Evolutionary conservation across 2,797 vertebrate species (phyloP).

Genomic region (Xenopus petersii): DNA sequence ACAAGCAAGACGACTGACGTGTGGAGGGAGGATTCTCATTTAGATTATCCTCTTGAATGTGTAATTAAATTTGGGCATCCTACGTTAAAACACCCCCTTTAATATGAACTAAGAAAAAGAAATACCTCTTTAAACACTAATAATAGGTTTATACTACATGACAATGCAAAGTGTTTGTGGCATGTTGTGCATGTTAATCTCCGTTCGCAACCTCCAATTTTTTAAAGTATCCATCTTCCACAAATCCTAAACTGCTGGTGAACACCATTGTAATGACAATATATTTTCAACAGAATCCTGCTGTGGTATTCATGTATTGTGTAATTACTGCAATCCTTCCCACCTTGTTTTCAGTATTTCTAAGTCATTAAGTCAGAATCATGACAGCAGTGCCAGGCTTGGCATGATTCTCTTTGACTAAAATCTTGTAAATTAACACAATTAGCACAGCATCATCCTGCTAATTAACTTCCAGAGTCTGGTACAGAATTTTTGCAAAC

Average conservation of each 20-base stretch:
- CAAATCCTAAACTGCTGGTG: constrained; percentile 66
- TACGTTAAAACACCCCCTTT: too few relatives aligned
- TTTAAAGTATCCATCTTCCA: background rate
- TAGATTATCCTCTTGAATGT: too few relatives aligned
- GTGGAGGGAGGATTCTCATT: too few relatives aligned
- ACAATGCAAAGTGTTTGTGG: too few relatives aligned
- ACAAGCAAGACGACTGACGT: too few relatives aligned
- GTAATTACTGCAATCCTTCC: constrained; percentile 79
- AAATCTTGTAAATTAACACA: constrained; percentile 99
- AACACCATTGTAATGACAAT: constrained; percentile 67
- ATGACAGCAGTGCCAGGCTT: constrained; percentile 87
- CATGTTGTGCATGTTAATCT: too few relatives aligned
- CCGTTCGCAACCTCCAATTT: too few relatives aligned
- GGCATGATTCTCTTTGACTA: constrained; percentile 92
- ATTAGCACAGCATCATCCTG: constrained; percentile 96
- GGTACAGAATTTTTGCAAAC: constrained; percentile 82
- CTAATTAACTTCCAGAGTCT: constrained; percentile 94
- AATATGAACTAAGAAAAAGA: too few relatives aligned
- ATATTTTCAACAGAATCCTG: constrained; percentile 76
- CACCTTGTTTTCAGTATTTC: constrained; percentile 82
- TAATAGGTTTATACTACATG: too few relatives aligned
- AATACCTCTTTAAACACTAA: too few relatives aligned
- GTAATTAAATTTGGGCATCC: too few relatives aligned
- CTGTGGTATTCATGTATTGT: constrained; percentile 78
- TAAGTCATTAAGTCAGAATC: constrained; percentile 87